phyloP scores from a whole-genome alignment of 1,140 invertebrate genomes.

The Lasioglossum baleicum region DNA sequence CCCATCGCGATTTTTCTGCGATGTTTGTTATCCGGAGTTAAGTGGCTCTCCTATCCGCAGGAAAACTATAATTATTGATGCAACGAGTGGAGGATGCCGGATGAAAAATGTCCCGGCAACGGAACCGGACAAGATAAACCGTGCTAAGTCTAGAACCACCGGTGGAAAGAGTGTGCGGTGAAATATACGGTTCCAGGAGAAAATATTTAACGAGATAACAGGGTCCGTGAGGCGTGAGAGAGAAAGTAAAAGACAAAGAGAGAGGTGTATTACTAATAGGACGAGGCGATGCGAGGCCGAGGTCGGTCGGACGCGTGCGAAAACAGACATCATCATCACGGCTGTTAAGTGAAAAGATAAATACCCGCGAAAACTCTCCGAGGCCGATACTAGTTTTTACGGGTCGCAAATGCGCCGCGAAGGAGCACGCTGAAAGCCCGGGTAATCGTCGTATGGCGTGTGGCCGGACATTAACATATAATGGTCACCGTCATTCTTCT shows the following conservation, averaged over 20 bases:
- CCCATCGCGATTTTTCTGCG: too few relatives aligned
- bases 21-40: too few relatives aligned
- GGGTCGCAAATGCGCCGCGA: slow-evolving; percentile 30
- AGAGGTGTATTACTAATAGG: background rate
- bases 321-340: slow-evolving; percentile 27
- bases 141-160: too few relatives aligned
- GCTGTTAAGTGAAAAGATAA: slow-evolving; percentile 40
- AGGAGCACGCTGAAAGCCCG: slow-evolving; percentile 48
- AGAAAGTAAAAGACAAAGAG: too few relatives aligned
- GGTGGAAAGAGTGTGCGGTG: too few relatives aligned
- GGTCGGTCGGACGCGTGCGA: background rate
- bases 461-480: slow-evolving; percentile 69
- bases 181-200: too few relatives aligned
- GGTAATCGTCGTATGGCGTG: slow-evolving; percentile 70
- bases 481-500: slow-evolving; percentile 67
- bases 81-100: too few relatives aligned
- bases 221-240: too few relatives aligned
- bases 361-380: slow-evolving; percentile 47
- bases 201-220: background rate
- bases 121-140: too few relatives aligned
- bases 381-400: slow-evolving; percentile 39
- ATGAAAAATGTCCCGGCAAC: too few relatives aligned
- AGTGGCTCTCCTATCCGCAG: too few relatives aligned
- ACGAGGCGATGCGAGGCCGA: background rate
- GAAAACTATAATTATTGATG: too few relatives aligned